These are phyloP conservation scores for Proisotoma minuta DNA, from an alignment of 2,888 invertebrate genomes.

Conservation along the genomic window DNA sequence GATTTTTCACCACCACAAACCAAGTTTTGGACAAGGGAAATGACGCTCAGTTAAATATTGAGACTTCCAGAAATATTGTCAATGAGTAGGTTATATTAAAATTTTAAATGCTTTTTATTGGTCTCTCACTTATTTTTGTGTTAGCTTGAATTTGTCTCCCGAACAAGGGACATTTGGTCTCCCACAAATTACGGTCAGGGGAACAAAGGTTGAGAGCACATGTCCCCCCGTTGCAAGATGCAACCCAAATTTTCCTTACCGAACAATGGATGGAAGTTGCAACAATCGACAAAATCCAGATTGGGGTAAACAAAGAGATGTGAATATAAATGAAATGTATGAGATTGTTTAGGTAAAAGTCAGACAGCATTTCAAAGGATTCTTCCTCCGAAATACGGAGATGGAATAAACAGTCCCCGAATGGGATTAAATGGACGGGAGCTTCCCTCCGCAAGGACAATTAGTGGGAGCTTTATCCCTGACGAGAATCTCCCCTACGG, in stretches of 20 bases:
- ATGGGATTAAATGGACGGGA: conserved; percentile 50
- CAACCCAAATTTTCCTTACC: conserved; percentile 53
- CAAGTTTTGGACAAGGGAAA: conserved; percentile 50
- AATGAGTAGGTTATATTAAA: conserved; percentile 50
- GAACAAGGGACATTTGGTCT: conserved; percentile 46
- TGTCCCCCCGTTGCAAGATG: conserved; percentile 43
- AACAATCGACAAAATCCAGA: conserved; percentile 80
- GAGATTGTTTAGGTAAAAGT: conserved; percentile 34
- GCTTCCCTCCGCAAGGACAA: conserved; percentile 49
- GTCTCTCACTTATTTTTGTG: neutral
- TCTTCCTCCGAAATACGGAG: conserved; percentile 63
- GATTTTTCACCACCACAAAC: conserved; percentile 51
- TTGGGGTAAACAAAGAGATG: conserved; percentile 63
- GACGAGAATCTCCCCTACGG: conserved; percentile 47
- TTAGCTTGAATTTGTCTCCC: conserved; percentile 41
- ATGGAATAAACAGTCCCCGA: conserved; percentile 53
- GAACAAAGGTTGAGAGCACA: conserved; percentile 40
- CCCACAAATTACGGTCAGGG: conserved; percentile 42
- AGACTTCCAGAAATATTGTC: conserved; percentile 51
- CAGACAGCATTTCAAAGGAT: conserved; percentile 58
- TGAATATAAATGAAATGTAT: neutral
- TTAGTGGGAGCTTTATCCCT: conserved; percentile 49
- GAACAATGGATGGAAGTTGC: conserved; percentile 86
- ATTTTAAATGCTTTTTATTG: conserved; percentile 6
- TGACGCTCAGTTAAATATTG: conserved; percentile 51